Percentiles rank a stretch among this genome's conserved stretches.
phyloP scores from a whole-genome alignment of 2,888 invertebrate genomes.

The Temnothorax ravouxi region DNA sequence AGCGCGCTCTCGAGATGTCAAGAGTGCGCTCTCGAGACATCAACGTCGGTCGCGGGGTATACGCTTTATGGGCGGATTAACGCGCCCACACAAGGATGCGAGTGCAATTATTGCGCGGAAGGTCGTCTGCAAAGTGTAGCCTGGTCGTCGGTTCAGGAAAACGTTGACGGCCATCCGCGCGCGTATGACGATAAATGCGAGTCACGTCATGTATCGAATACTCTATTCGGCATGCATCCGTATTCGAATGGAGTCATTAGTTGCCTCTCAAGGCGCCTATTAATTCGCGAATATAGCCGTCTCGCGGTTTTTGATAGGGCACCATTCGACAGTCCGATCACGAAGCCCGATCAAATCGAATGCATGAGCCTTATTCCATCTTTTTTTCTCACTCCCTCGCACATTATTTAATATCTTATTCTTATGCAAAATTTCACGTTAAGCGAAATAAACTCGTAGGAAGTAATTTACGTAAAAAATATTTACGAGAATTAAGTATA shows the following conservation, averaged over 20 bases:
- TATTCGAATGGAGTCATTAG: conserved; percentile 60
- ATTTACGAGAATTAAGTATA: background rate
- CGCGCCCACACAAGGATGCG: conserved; percentile 42
- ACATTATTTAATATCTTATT: background rate
- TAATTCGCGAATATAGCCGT: conserved; percentile 33
- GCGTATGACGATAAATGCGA: conserved; percentile 46
- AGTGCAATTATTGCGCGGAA: conserved; percentile 45
- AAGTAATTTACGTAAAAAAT: background rate
- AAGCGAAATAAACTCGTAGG: background rate
- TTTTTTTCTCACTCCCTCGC: background rate
- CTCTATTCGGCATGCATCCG: conserved; percentile 58
- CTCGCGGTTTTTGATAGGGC: background rate
- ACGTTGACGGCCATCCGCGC: conserved; percentile 45
- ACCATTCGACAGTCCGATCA: background rate
- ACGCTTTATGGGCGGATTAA: conserved; percentile 27
- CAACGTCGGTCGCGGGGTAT: conserved; percentile 15
- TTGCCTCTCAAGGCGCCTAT: conserved; percentile 42
- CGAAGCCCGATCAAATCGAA: background rate
- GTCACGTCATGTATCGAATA: conserved; percentile 63
- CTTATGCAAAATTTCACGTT: background rate
- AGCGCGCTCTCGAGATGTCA: conserved; percentile 10
- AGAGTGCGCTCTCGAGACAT: conserved; percentile 4
- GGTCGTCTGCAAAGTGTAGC: conserved; percentile 27
- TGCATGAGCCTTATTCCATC: background rate
- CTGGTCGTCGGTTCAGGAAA: conserved; percentile 47